A percentile compares a stretch with the other conserved stretches of the same genome.
Evolutionary conservation across 2,888 invertebrate species (phyloP).

Genomic region (Corythucha ciliata): DNA sequence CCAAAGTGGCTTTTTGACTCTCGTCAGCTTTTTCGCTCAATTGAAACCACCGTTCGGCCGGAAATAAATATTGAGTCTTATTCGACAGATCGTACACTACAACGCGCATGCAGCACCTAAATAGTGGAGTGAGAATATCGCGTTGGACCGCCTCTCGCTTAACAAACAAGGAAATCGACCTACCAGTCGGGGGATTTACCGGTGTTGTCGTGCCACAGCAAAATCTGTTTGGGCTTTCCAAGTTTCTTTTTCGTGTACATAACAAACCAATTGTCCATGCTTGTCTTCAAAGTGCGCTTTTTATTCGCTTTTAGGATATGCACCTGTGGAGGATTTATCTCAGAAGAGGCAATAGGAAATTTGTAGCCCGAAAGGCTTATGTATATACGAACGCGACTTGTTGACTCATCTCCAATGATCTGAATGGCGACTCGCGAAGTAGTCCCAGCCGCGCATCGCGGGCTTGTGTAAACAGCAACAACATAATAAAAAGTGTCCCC

Average conservation of each 20-base stretch:
- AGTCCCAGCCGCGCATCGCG: constrained; percentile 1
- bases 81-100: background rate
- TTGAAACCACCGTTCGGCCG: background rate
- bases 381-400: constrained; percentile 2
- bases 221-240: background rate
- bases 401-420: background rate
- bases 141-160: too few species aligned
- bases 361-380: background rate
- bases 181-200: constrained; percentile 4
- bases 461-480: background rate
- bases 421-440: background rate
- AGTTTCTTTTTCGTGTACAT: background rate
- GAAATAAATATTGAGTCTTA: background rate
- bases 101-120: constrained; percentile 4
- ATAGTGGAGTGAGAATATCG: too few species aligned
- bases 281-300: background rate
- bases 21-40: too few species aligned
- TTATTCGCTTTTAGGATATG: background rate
- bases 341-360: background rate
- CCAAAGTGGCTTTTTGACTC: too few species aligned
- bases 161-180: too few species aligned
- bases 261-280: constrained; percentile 7
- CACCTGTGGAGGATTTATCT: too few species aligned
- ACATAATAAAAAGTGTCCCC: constrained; percentile 1
- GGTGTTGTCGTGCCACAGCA: constrained; percentile 1